Percentiles rank a stretch among this genome's conserved stretches.
These are phyloP conservation scores for Cheilosia soror DNA, from an alignment of 2,888 invertebrate genomes.

Conservation along the genomic window DNA sequence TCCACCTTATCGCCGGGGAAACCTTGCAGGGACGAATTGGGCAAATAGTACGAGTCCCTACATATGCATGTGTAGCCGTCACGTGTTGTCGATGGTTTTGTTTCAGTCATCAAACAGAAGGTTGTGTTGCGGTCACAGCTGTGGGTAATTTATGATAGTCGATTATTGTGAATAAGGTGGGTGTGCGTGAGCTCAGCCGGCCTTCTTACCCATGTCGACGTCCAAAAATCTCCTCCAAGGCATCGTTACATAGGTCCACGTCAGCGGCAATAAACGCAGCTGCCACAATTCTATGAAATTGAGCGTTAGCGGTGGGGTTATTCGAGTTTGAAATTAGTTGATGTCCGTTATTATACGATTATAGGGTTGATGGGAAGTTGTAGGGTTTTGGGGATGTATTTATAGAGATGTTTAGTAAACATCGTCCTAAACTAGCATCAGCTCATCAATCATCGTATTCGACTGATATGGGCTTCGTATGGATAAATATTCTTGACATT, in stretches of 20 bases:
- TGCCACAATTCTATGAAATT: conserved; percentile 85
- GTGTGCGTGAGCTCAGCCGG: background rate
- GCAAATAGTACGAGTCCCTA: conserved; percentile 86
- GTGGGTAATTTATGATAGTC: conserved; percentile 53
- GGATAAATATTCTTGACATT: conserved; percentile 49
- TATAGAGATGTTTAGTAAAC: conserved; percentile 41
- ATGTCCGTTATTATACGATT: background rate
- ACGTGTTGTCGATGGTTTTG: conserved; percentile 81
- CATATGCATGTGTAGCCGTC: conserved; percentile 87
- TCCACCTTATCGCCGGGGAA: conserved; percentile 85
- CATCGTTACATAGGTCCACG: conserved; percentile 90
- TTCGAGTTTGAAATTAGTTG: conserved; percentile 55
- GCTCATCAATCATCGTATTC: conserved; percentile 49
- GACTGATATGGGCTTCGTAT: conserved; percentile 9
- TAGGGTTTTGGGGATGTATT: conserved; percentile 24
- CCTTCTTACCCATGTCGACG: conserved; percentile 85
- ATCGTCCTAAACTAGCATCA: conserved; percentile 25
- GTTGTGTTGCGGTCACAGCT: conserved; percentile 84
- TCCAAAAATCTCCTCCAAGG: conserved; percentile 88
- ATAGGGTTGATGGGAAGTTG: conserved; percentile 18
- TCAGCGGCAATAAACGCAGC: conserved; percentile 86
- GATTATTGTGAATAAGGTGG: conserved; percentile 33
- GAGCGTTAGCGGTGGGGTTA: conserved; percentile 52
- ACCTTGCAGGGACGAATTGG: conserved; percentile 85
- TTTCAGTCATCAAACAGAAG: conserved; percentile 82